Evolutionary conservation across 2,113 vertebrate genomes (phyloP), one percentile per base, ranked within the genome.

Genomic region (Sakesphorus luctuosus): DNA sequence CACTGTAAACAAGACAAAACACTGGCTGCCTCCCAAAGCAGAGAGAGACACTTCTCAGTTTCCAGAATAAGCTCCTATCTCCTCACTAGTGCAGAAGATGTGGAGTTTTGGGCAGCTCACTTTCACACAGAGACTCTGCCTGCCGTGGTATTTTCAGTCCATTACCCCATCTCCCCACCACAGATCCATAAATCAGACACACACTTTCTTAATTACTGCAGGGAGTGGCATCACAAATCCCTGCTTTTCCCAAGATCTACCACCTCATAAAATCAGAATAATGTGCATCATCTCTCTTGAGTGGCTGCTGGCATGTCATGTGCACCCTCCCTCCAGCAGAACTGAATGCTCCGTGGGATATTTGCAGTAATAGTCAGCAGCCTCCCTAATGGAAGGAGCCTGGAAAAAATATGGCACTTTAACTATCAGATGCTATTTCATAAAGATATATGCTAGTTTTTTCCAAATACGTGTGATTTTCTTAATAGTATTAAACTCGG

Each of bases 351-450:
- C 92, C 10, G 2, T 91, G 84, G 74, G 82, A 87, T 91, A 93
- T 86, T 72, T 91, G 91, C 63, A 81, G 52, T 67, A 93, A 93
- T 23, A 96, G 40, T 86, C 93, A 94, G 93, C 82, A 88, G 89
- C 58, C 69, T 86, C 61, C 40, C 63, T 87, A 93, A 93, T 65
- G 92, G 85, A 93, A 86, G 71, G 84, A 38, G 52, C 20, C 82
- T 96, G 85, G 72, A 93, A 94, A 91, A 95, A 93, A 93, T 77
- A 91, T 25, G 59, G 40, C 47, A 90, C 49, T 87, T 94, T 84
- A 93, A 90, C 68, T 91, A 75, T 61, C 62, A 91, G 47, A 83
- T 84, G 31, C 13, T 66, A 74, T 77, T 94, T 84, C 73, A 75
- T 65, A 74, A 84, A 82, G 83, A 85, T 25, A 84, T 87, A 80